These are phyloP conservation scores for Pavo muticus DNA, from an alignment of 2,113 vertebrate genomes.

Conservation along the genomic window DNA sequence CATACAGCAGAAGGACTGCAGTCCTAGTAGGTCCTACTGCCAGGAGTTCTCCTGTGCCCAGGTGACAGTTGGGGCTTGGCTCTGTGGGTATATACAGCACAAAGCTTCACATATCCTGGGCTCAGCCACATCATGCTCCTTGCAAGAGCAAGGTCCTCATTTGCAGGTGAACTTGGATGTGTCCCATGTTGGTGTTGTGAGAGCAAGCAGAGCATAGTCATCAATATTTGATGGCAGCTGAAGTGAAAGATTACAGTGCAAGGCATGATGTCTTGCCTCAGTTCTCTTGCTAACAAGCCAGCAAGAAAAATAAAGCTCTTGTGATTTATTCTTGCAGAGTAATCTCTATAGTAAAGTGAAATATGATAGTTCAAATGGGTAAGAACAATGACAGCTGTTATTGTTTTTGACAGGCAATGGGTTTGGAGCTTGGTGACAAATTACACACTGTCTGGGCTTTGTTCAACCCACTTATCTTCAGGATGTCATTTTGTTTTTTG, in stretches of 20 bases:
- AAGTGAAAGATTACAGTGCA: background rate
- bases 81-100: background rate
- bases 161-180: background rate
- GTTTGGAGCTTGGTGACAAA: slow-evolving; percentile 50
- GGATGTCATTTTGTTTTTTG: slow-evolving; percentile 26
- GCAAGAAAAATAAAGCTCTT: slow-evolving; percentile 55
- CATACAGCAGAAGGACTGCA: fast-evolving
- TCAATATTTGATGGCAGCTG: background rate
- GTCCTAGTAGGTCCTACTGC: too few species aligned
- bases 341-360: slow-evolving; percentile 59
- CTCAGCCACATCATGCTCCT: background rate
- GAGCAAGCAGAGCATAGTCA: background rate
- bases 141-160: background rate
- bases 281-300: slow-evolving; percentile 30
- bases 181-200: fast-evolving
- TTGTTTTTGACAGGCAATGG: slow-evolving; percentile 44
- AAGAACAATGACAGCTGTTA: slow-evolving; percentile 61
- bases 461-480: slow-evolving; percentile 53
- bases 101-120: too few species aligned
- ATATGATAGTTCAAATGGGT: slow-evolving; percentile 39
- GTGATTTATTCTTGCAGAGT: slow-evolving; percentile 39
- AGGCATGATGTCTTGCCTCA: slow-evolving; percentile 2
- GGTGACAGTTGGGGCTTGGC: background rate
- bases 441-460: slow-evolving; percentile 39
- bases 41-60: background rate